Evolutionary conservation across 1,140 invertebrate genomes (phyloP).

Genomic region (Chironomus striatipennis): DNA sequence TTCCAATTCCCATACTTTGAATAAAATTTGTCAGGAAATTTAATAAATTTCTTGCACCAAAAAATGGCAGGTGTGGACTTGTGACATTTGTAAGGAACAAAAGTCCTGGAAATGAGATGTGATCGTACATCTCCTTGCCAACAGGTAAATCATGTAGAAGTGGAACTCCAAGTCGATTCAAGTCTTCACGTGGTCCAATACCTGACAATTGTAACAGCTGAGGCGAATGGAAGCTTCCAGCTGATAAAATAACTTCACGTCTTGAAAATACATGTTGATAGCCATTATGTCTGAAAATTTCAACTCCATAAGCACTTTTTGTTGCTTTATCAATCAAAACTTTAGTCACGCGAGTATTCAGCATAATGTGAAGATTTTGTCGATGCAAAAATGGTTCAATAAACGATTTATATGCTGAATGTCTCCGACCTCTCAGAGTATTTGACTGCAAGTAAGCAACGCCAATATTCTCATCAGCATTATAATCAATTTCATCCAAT

Average conservation of each 20-base stretch:
- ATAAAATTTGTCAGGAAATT: constrained; percentile 37
- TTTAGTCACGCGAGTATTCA: constrained; percentile 47
- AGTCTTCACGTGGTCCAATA: constrained; percentile 45
- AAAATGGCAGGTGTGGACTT: constrained; percentile 33
- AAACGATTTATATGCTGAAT: constrained; percentile 48
- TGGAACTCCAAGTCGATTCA: constrained; percentile 41
- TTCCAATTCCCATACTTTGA: constrained; percentile 45
- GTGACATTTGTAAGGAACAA: constrained; percentile 43
- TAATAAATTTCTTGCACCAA: constrained; percentile 30
- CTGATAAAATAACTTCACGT: constrained; percentile 45
- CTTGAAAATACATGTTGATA: constrained; percentile 34
- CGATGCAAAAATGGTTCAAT: constrained; percentile 43
- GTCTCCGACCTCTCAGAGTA: constrained; percentile 42
- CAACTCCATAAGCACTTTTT: constrained; percentile 42
- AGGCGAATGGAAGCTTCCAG: constrained; percentile 46
- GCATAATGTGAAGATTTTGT: constrained; percentile 52
- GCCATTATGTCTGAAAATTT: constrained; percentile 39
- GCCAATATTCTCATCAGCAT: constrained; percentile 51
- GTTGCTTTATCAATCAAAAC: constrained; percentile 39
- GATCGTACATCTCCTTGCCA: constrained; percentile 41
- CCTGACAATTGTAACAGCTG: constrained; percentile 53
- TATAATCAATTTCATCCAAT: constrained; percentile 52
- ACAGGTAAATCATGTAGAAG: constrained; percentile 35
- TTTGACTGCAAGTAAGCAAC: constrained; percentile 61
- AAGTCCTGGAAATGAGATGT: constrained; percentile 30